Conservation (phyloP, 2,797 vertebrate genomes). For the Nyctibius grandis region DNA sequence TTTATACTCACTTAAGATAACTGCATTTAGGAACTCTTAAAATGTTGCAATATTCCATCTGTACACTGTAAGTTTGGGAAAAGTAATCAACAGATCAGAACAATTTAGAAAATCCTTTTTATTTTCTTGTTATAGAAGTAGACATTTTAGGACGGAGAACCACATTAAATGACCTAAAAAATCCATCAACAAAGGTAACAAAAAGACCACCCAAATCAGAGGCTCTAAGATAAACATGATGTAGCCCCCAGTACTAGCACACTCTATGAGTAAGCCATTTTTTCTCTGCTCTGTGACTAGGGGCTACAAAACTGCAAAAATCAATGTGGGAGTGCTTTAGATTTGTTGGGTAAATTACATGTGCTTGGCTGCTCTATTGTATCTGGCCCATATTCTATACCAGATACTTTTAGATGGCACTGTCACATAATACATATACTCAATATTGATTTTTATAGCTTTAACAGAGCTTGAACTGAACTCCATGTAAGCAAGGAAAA, state of each 20-base stretch:
- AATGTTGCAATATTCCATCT: conserved; percentile 53
- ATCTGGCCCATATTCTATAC: conserved; percentile 85
- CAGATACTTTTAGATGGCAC: conserved; percentile 85
- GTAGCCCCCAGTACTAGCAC: conserved; percentile 86
- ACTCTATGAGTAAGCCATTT: conserved; percentile 85
- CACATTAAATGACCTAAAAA: conserved; percentile 85
- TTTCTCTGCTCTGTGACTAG: conserved; percentile 84
- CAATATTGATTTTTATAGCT: conserved; percentile 90
- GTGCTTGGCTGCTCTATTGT: conserved; percentile 88
- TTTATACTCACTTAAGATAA: conserved; percentile 52
- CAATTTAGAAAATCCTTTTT: conserved; percentile 62
- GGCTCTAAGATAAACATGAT: conserved; percentile 80
- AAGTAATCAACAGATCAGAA: conserved; percentile 60
- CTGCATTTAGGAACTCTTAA: conserved; percentile 63
- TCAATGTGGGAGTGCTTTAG: conserved; percentile 88
- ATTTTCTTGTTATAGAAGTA: conserved; percentile 45
- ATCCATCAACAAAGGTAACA: conserved; percentile 76
- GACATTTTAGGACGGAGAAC: conserved; percentile 47
- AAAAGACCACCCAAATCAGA: conserved; percentile 81
- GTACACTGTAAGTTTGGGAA: conserved; percentile 40
- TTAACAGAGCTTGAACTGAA: conserved; percentile 79
- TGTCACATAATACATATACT: conserved; percentile 85
- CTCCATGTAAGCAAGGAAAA: conserved; percentile 53
- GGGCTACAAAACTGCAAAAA: conserved; percentile 89
- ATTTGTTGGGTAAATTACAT: conserved; percentile 89